phyloP scores from a whole-genome alignment of 2,113 vertebrate species.

The Aphyosemion australe region DNA sequence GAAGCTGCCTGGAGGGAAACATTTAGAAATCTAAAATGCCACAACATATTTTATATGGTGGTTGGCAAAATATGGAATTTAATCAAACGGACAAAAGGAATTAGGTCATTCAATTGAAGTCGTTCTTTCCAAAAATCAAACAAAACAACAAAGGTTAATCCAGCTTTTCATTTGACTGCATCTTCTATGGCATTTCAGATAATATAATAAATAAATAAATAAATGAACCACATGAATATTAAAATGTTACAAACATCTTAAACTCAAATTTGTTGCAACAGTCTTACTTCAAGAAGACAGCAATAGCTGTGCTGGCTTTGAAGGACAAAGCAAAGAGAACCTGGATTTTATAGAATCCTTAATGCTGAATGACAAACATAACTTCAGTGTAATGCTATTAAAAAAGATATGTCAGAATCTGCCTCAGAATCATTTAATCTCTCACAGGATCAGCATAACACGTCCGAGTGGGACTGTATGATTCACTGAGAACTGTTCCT shows the following conservation, averaged over 20 bases:
- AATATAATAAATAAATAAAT: background rate
- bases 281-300: background rate
- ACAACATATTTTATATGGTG: background rate
- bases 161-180: slow-evolving; percentile 17
- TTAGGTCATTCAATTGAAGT: background rate
- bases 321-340: background rate
- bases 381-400: background rate
- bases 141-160: background rate
- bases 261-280: background rate
- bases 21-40: background rate
- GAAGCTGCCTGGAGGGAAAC: background rate
- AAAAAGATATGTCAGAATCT: slow-evolving; percentile 15
- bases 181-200: too few species aligned
- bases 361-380: background rate
- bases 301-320: background rate
- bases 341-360: background rate
- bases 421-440: slow-evolving; percentile 20
- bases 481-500: slow-evolving; percentile 45
- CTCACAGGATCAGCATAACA: slow-evolving; percentile 16
- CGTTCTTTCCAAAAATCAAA: background rate
- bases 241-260: slow-evolving; percentile 1
- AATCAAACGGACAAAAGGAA: background rate
- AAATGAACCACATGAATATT: background rate
- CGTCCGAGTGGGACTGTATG: slow-evolving; percentile 12
- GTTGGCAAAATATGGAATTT: background rate